Percentiles rank a stretch among this genome's conserved stretches.
These are phyloP conservation scores for Fabriciana adippe DNA, from an alignment of 2,888 invertebrate genomes.

Conservation along the genomic window DNA sequence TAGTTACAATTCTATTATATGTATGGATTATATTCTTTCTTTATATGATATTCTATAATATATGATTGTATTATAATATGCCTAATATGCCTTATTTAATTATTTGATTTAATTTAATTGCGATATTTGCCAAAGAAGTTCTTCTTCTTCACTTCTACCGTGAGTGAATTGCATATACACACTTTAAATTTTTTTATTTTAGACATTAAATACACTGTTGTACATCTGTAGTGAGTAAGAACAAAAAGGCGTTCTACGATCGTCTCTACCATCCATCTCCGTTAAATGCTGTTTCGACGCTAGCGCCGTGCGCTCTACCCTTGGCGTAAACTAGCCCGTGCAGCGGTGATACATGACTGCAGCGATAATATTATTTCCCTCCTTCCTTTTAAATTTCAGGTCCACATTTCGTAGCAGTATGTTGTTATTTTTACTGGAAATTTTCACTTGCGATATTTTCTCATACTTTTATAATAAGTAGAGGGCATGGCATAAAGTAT, in stretches of 20 bases:
- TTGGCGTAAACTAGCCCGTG: conserved; percentile 18
- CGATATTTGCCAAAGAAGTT: no score
- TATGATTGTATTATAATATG: no score
- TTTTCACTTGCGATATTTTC: conserved; percentile 19
- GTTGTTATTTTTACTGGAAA: conserved; percentile 15
- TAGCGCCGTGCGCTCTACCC: conserved; percentile 41
- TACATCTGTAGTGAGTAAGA: conserved; percentile 52
- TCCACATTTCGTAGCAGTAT: conserved; percentile 23
- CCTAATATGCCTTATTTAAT: no score
- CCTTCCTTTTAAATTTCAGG: conserved; percentile 31
- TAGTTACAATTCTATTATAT: no score
- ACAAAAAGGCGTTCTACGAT: conserved; percentile 68
- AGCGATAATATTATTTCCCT: conserved; percentile 31
- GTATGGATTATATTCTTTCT: no score
- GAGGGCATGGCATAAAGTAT: no score
- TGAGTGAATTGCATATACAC: no score
- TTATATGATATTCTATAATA: no score
- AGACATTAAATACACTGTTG: no score
- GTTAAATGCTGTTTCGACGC: conserved; percentile 70
- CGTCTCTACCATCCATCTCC: conserved; percentile 65
- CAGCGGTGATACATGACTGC: conserved; percentile 26
- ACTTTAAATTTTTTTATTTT: no score
- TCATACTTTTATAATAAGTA: background rate
- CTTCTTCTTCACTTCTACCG: no score
- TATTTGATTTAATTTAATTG: no score